phyloP scores from a whole-genome alignment of 2,113 vertebrate genomes.

The Onychostruthus taczanowskii region DNA sequence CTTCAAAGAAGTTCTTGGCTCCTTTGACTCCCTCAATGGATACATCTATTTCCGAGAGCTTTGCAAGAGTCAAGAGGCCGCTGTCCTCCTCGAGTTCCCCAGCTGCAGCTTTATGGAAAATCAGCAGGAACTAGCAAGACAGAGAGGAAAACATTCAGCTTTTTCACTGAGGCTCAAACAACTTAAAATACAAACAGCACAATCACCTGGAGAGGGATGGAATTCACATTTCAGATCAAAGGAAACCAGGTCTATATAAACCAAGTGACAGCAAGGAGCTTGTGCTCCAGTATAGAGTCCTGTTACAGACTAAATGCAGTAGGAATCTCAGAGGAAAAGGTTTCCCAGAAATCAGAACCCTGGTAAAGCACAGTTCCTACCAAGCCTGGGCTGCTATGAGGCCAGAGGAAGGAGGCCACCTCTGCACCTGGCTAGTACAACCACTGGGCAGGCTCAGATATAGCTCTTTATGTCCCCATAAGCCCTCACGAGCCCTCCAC shows the following conservation, averaged over 20 bases:
- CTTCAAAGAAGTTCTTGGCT: slow-evolving; percentile 95
- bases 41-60: slow-evolving; percentile 92
- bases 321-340: not conserved
- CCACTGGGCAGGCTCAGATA: not conserved
- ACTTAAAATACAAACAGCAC: not conserved
- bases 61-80: slow-evolving; percentile 87
- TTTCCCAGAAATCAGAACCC: not conserved
- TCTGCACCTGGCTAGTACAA: not conserved
- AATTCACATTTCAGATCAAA: not conserved
- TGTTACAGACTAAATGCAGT: not conserved
- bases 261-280: not conserved
- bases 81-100: slow-evolving; percentile 92
- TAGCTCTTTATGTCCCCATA: not conserved
- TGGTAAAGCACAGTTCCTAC: not conserved
- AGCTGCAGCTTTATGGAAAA: slow-evolving; percentile 89
- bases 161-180: not conserved
- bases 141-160: not conserved
- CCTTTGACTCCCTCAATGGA: slow-evolving; percentile 91
- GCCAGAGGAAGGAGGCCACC: not conserved
- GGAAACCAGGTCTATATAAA: not conserved
- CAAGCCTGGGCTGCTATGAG: not conserved
- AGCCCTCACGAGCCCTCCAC: not conserved
- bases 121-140: slow-evolving; percentile 85
- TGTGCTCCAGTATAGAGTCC: not conserved
- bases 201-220: not conserved